These are phyloP conservation scores for Kryphioiulus occultus DNA, from an alignment of 2,888 invertebrate genomes.

Conservation along the genomic window DNA sequence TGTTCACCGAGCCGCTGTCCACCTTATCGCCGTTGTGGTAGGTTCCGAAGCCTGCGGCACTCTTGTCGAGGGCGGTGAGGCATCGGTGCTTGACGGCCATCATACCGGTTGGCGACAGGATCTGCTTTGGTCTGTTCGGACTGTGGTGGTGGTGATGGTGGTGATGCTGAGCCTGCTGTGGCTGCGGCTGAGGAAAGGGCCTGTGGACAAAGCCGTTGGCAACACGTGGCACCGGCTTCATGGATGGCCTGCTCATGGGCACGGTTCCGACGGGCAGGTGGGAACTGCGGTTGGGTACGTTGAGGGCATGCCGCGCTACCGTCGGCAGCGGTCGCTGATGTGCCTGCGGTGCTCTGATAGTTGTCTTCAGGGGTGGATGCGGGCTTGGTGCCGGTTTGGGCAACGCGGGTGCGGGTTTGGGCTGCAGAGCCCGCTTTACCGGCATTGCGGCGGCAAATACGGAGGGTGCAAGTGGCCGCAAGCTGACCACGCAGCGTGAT, in stretches of 20 bases:
- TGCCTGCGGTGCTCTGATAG: not conserved
- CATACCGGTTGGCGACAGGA: conserved; percentile 41
- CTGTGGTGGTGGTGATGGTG: not conserved
- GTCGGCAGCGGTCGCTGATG: not conserved
- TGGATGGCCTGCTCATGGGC: not conserved
- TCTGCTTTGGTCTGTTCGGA: conserved; percentile 16
- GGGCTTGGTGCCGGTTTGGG: not conserved
- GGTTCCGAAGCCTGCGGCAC: not conserved
- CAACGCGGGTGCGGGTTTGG: not conserved
- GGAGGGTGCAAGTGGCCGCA: not conserved
- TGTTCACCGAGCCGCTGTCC: not conserved
- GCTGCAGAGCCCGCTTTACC: not conserved
- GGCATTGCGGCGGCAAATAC: not conserved
- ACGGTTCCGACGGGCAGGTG: not conserved
- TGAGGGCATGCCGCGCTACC: not conserved
- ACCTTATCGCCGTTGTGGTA: conserved; percentile 44
- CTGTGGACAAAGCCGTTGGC: not conserved
- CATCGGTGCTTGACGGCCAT: conserved; percentile 42
- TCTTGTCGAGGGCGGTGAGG: not conserved
- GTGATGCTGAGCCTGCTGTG: not conserved
- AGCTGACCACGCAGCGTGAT: conserved; percentile 3
- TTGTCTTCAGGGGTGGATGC: not conserved
- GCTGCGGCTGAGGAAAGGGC: not conserved
- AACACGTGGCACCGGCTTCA: not conserved
- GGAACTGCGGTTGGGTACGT: not conserved